phyloP scores from a whole-genome alignment of 2,888 invertebrate genomes.

The Drosophila koepferae region DNA sequence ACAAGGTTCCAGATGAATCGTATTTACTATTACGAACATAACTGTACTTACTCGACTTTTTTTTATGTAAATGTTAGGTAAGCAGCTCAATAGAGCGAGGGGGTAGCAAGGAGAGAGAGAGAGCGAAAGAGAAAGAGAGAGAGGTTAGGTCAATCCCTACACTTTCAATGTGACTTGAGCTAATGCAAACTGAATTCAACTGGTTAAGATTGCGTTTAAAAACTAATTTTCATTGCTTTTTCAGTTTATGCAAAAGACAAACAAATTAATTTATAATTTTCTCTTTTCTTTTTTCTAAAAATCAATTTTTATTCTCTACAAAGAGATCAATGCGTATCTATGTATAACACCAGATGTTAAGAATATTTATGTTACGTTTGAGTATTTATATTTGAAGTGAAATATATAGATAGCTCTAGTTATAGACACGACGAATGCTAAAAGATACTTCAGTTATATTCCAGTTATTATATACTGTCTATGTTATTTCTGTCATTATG shows the following conservation, averaged over 20 bases:
- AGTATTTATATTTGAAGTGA: not conserved
- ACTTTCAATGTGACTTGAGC: conserved; percentile 10
- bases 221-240: not conserved
- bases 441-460: no score
- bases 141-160: conserved; percentile 21
- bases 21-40: conserved; percentile 39
- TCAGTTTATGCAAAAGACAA: not conserved
- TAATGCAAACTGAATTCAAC: conserved; percentile 30
- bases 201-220: conserved; percentile 19
- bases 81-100: not conserved
- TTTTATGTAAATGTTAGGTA: conserved; percentile 45
- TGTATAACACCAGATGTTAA: not conserved
- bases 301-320: not conserved
- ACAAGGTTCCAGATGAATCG: conserved; percentile 50
- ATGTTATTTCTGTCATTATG: no score
- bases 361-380: not conserved
- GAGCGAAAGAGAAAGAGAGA: not conserved
- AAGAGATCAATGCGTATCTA: not conserved
- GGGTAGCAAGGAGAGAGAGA: not conserved
- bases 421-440: no score
- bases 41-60: conserved; percentile 30
- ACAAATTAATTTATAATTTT: not conserved
- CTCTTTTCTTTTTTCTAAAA: not conserved
- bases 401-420: no score
- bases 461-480: no score